Evolutionary conservation across 2,797 vertebrate species (phyloP).

Genomic region (Pelodytes ibericus): DNA sequence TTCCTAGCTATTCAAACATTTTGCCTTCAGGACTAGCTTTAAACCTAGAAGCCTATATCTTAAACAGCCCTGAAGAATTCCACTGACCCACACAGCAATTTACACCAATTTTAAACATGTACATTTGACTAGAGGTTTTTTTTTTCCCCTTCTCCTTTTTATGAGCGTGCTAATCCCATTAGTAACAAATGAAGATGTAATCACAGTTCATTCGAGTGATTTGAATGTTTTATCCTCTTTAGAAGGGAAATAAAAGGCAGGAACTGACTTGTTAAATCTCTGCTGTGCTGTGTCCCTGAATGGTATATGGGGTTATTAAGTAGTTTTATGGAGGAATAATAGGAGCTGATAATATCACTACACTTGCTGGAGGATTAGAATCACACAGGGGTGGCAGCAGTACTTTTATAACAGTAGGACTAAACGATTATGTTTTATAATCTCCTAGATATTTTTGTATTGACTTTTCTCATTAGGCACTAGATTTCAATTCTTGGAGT

Average conservation of each 20-base stretch:
- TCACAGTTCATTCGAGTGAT: conserved; percentile 72
- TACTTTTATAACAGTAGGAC: not conserved
- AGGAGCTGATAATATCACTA: not conserved
- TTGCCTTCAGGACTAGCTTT: conserved; percentile 61
- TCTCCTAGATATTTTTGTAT: not conserved
- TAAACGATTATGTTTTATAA: not conserved
- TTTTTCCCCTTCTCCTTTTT: conserved; percentile 70
- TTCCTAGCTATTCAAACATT: conserved; percentile 62
- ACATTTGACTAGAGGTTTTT: conserved; percentile 72
- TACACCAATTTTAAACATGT: conserved; percentile 76
- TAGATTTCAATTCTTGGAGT: too few species aligned
- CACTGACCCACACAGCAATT: conserved; percentile 71
- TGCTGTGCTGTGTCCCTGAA: conserved; percentile 58
- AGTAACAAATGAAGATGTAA: conserved; percentile 85
- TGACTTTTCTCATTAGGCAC: too few species aligned
- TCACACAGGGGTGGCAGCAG: not conserved
- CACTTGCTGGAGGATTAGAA: not conserved
- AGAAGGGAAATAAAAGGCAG: conserved; percentile 64
- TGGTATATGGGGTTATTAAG: conserved; percentile 29
- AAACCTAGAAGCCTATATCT: conserved; percentile 59
- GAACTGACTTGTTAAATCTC: conserved; percentile 72
- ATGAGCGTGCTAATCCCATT: conserved; percentile 84
- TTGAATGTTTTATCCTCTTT: conserved; percentile 72
- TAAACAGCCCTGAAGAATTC: conserved; percentile 64
- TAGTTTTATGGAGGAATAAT: not conserved